Evolutionary conservation across 2,797 vertebrate genomes (phyloP).

Genomic region (Rhabdomys pumilio): DNA sequence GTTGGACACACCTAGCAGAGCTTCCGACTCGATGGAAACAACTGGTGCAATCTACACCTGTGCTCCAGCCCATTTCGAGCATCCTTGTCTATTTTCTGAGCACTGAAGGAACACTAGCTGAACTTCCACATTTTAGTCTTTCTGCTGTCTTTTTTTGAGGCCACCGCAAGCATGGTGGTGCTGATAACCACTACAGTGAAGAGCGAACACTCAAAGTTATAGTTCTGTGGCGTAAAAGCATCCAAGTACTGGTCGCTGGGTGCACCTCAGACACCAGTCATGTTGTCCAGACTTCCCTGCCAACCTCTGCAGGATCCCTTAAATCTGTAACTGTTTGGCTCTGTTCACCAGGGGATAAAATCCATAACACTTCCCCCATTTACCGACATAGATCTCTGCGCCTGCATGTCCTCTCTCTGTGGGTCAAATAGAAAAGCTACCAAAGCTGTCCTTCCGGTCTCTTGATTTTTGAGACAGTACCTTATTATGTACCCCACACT

Average conservation of each 20-base stretch:
- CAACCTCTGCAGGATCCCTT: not conserved
- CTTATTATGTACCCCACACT: not conserved
- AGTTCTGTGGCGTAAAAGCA: not conserved
- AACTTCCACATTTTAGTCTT: not conserved
- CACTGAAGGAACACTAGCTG: not conserved
- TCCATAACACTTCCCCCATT: not conserved
- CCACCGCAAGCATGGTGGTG: not conserved
- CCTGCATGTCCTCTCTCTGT: not conserved
- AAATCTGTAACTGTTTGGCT: not conserved
- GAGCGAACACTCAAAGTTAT: not conserved
- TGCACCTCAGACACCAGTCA: not conserved
- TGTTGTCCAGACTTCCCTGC: not conserved
- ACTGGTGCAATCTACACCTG: not conserved
- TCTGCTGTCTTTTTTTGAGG: not conserved
- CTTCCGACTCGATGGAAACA: slow-evolving; percentile 78
- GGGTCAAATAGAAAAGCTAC: not conserved
- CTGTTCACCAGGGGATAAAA: not conserved
- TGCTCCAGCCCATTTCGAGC: not conserved
- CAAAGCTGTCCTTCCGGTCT: not conserved
- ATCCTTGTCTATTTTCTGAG: not conserved
- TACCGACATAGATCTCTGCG: not conserved
- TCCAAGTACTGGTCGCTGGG: not conserved
- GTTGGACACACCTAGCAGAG: not conserved
- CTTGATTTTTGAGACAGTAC: not conserved
- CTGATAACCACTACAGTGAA: not conserved